Conservation (phyloP, 2,888 invertebrate species). For the Euclidia mi region DNA sequence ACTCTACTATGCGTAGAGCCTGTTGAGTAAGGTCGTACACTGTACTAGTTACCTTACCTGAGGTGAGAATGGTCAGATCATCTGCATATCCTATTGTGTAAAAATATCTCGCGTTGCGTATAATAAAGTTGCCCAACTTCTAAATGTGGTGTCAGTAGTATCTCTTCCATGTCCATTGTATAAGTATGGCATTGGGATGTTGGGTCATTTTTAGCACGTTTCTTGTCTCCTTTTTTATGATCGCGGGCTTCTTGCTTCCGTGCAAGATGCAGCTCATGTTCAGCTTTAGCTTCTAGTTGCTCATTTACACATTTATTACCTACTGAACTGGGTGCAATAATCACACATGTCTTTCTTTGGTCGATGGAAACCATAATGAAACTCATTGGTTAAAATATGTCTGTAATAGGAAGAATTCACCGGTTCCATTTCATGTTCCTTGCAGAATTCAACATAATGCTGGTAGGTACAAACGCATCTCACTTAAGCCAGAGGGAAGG, state of each 20-base stretch:
- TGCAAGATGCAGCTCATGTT: not conserved
- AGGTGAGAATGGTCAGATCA: no score
- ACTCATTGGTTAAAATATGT: not conserved
- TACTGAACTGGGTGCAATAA: not conserved
- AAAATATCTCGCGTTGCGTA: no score
- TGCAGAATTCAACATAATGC: not conserved
- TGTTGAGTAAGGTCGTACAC: no score
- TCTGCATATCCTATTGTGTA: no score
- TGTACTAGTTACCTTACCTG: no score
- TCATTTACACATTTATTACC: not conserved
- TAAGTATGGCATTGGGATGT: not conserved
- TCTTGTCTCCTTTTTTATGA: not conserved
- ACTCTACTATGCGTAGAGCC: no score
- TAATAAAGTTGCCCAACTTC: not conserved
- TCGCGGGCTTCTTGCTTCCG: not conserved
- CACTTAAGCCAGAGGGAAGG: not conserved
- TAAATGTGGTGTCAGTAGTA: not conserved
- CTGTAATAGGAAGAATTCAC: not conserved
- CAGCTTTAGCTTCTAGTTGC: not conserved
- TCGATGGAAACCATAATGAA: not conserved
- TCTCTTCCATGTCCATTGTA: not conserved
- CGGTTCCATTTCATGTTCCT: not conserved
- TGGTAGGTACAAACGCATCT: not conserved
- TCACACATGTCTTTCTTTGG: not conserved
- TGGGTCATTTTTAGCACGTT: not conserved